These are phyloP conservation scores for Hymenochirus boettgeri DNA, from an alignment of 2,113 vertebrate genomes.

Conservation along the genomic window DNA sequence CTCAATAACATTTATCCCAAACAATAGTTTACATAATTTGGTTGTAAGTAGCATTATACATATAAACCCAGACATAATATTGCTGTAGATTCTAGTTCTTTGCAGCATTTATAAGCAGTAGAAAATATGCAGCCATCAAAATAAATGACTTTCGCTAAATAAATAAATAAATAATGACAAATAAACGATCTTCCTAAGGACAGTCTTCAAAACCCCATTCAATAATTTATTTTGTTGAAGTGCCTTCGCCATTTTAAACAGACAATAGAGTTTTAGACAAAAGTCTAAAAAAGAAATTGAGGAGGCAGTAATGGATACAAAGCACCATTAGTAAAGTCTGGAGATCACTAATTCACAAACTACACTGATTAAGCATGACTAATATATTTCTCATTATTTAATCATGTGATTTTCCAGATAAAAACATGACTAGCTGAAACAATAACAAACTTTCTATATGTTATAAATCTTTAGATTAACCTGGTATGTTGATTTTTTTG, in stretches of 20 bases:
- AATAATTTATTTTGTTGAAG: slow-evolving; percentile 46
- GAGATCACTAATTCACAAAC: slow-evolving; percentile 64
- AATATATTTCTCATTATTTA: slow-evolving; percentile 63
- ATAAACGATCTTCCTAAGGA: slow-evolving; percentile 24
- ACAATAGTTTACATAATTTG: no score
- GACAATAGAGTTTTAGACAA: slow-evolving; percentile 47
- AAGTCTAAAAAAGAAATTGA: slow-evolving; percentile 51
- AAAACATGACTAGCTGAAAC: slow-evolving; percentile 7
- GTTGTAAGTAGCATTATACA: slow-evolving; percentile 44
- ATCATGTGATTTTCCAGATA: slow-evolving; percentile 52
- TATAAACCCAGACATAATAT: slow-evolving; percentile 45
- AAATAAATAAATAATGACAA: no score
- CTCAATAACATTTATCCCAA: no score
- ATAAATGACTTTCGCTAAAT: no score
- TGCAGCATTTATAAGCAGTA: slow-evolving; percentile 41
- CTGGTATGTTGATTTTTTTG: background rate
- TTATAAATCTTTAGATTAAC: background rate
- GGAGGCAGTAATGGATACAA: slow-evolving; percentile 52
- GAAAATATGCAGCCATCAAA: slow-evolving; percentile 40
- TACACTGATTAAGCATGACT: slow-evolving; percentile 59
- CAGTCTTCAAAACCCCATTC: slow-evolving; percentile 42
- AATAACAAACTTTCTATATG: slow-evolving; percentile 1
- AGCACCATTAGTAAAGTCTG: slow-evolving; percentile 50
- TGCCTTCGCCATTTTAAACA: slow-evolving; percentile 46
- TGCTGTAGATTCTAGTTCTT: slow-evolving; percentile 27